A percentile compares a stretch with the other conserved stretches of the same genome.
Evolutionary conservation across 2,797 vertebrate genomes (phyloP).

Genomic region (Garrulus glandarius): DNA sequence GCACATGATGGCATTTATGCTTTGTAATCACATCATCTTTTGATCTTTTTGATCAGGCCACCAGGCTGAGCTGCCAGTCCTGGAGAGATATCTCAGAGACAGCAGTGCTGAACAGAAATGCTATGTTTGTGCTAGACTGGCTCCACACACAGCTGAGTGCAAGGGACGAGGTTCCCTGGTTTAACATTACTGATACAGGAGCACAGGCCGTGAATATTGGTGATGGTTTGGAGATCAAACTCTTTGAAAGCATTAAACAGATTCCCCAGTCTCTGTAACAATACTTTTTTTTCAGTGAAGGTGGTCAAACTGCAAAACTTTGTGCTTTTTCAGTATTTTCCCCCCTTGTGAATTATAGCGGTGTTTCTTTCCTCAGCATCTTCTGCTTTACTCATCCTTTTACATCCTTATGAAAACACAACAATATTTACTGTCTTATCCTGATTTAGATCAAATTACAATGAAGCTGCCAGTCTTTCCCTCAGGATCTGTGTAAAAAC

Average conservation of each 20-base stretch:
- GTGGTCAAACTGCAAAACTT: not conserved
- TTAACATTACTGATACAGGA: not conserved
- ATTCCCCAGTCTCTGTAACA: not conserved
- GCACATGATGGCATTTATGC: not conserved
- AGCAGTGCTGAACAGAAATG: not conserved
- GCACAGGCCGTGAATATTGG: not conserved
- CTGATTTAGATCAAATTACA: slow-evolving; percentile 13
- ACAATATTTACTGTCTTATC: not conserved
- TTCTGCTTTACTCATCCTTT: not conserved
- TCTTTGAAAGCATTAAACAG: not conserved
- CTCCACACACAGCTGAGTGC: not conserved
- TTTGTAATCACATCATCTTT: not conserved
- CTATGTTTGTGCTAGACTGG: not conserved
- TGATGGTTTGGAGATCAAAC: not conserved
- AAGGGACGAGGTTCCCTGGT: not conserved
- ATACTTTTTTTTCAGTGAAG: not conserved
- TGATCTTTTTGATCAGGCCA: slow-evolving; percentile 4
- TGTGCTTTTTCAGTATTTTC: not conserved
- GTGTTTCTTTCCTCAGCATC: not conserved
- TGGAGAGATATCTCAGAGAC: not conserved
- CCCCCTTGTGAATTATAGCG: not conserved
- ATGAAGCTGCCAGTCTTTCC: not conserved
- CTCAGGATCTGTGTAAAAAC: not conserved
- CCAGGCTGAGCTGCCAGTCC: not conserved
- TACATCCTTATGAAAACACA: not conserved